Percentiles rank a stretch among this genome's conserved stretches.
phyloP scores from a whole-genome alignment of 2,113 vertebrate species.

The Heteronetta atricapilla region DNA sequence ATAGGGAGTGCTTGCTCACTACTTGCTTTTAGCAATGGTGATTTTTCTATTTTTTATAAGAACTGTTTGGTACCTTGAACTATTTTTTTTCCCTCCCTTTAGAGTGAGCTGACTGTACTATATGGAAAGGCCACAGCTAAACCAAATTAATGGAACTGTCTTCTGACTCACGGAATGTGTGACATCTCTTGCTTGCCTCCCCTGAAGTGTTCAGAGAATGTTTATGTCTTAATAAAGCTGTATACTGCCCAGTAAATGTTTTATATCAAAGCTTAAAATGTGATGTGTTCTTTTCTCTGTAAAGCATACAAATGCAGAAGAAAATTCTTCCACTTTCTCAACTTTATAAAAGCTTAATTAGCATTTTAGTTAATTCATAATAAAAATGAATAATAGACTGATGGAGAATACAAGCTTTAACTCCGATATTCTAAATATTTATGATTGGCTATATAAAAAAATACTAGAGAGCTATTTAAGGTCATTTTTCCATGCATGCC shows the following conservation, averaged over 20 bases:
- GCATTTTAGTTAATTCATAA: background rate
- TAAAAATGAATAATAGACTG: background rate
- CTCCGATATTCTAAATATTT: background rate
- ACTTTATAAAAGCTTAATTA: background rate
- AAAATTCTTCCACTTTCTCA: background rate
- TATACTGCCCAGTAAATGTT: conserved; percentile 1
- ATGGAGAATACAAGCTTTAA: background rate
- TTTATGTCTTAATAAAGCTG: conserved; percentile 34
- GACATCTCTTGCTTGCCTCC: background rate
- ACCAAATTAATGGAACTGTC: background rate
- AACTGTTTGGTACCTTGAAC: background rate
- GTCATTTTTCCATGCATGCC: background rate
- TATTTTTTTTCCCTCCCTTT: background rate
- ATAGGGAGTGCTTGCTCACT: background rate
- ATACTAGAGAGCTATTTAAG: background rate
- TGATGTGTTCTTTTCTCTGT: background rate
- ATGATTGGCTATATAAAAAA: too few relatives aligned
- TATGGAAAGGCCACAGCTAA: conserved; percentile 70
- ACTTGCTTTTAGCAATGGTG: background rate
- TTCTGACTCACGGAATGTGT: background rate
- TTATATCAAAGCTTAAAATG: background rate
- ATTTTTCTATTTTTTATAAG: background rate
- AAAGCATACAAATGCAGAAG: background rate
- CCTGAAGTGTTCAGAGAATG: background rate
- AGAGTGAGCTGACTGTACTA: conserved; percentile 70